Conservation (phyloP, 2,797 vertebrate genomes). For the Cyprinodon diabolis region DNA sequence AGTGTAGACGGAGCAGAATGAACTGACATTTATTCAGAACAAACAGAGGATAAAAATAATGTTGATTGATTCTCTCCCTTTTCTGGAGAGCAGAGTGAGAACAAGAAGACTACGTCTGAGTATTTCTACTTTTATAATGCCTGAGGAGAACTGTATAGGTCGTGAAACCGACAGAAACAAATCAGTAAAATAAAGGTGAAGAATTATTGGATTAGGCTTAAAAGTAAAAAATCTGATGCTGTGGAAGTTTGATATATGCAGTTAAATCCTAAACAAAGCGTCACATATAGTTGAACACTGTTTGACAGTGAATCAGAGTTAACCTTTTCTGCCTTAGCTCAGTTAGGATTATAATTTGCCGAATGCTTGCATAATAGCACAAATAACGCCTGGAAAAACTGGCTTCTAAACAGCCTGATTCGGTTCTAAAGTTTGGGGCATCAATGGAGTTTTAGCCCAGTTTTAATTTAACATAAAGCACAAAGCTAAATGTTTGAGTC, state of each 20-base stretch:
- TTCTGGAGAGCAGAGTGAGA: slow-evolving; percentile 34
- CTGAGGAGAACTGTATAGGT: slow-evolving; percentile 28
- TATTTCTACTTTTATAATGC: slow-evolving; percentile 23
- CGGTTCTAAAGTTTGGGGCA: not conserved
- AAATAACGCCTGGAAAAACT: not conserved
- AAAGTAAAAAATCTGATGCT: not conserved
- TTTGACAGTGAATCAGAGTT: not conserved
- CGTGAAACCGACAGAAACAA: slow-evolving; percentile 18
- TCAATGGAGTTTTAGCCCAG: not conserved
- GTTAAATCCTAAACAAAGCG: not conserved
- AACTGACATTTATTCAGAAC: slow-evolving; percentile 53
- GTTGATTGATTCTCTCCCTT: slow-evolving; percentile 43
- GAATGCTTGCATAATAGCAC: not conserved
- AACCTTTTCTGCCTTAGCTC: not conserved
- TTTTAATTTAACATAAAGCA: not conserved
- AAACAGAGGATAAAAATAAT: slow-evolving; percentile 55
- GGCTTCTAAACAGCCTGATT: not conserved
- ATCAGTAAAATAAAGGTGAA: slow-evolving; percentile 2
- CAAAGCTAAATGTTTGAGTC: not conserved
- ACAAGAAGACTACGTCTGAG: slow-evolving; percentile 16
- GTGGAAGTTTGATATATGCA: not conserved
- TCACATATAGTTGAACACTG: not conserved
- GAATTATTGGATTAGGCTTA: not conserved
- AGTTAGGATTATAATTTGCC: not conserved
- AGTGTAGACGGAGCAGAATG: slow-evolving; percentile 35